Evolutionary conservation across 2,797 vertebrate genomes (phyloP), one percentile per base, ranked within the genome.

Genomic region (Psittacula echo): DNA sequence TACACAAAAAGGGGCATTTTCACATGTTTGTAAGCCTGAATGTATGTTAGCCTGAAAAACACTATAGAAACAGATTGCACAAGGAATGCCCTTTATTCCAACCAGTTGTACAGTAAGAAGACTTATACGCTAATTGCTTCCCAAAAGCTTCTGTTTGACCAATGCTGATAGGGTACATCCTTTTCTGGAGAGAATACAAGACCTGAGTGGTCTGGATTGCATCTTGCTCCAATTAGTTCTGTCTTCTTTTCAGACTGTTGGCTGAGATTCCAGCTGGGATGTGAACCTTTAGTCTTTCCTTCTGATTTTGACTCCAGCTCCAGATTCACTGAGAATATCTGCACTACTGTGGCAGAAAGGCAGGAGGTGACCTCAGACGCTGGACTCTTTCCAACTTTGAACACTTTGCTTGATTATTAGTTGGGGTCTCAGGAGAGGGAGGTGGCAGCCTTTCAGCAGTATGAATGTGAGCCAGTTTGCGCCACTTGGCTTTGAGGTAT

Each of bases 391-490:
- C 86, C 92, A 80, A 78, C 9, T 75, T 68, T n/a, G 19, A 94
- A 66, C 73, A 58, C 50, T 90, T 50, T 84, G 29, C 26, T 92
- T 45, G 72, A 66, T 87, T 90, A 93, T 88, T 94, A 86, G 81
- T 78, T 81, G 4, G 37, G 37, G 23, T 88, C 47, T 81, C 66
- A 53, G 27, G 50, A 65, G 62, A 75, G 58, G 32, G 56, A 80
- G 27, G 19, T 5, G 19, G 6, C 18, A 81, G 58, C 39, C 32
- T 34, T 58, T 68, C 71, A 58, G 39, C 39, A n/a, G 14, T 29
- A 75, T n/a, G 54, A 87, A 80, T 60, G n/a, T 42, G 50, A 92
- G 17, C 11, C 45, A 39, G 70, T 81, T 88, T 4, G 0, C 39
- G 50, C 26, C 50, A 79, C 39, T 86, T 91, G 67, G 13, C 45